These are phyloP conservation scores for Hypena proboscidalis DNA, from an alignment of 2,888 invertebrate genomes.

Conservation along the genomic window DNA sequence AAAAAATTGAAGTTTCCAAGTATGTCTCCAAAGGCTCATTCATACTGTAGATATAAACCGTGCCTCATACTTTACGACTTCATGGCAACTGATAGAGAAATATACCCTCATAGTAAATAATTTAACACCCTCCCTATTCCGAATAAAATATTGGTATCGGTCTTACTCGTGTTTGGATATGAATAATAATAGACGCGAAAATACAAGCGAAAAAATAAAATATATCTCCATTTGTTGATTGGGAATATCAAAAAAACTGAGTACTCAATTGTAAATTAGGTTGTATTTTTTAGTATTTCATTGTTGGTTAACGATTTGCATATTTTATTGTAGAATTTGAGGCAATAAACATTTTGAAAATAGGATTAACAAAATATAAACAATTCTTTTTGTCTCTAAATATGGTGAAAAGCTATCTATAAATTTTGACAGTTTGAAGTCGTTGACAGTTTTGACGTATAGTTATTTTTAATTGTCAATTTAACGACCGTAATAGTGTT, in stretches of 20 bases:
- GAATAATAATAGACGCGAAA: constrained; percentile 5
- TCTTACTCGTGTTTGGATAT: constrained; percentile 2
- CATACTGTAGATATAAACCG: neutral
- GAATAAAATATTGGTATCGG: constrained; percentile 6
- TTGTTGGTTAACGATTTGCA: neutral
- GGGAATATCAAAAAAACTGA: neutral
- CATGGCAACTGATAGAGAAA: constrained; percentile 1
- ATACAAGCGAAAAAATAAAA: too few relatives aligned
- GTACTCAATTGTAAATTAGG: neutral
- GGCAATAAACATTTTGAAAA: too few relatives aligned
- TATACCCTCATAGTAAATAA: constrained; percentile 1
- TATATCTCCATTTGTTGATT: constrained; percentile 6
- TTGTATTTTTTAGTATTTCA: neutral
- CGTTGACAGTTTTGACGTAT: too few relatives aligned
- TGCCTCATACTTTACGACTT: constrained; percentile 3
- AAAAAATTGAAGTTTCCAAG: too few relatives aligned
- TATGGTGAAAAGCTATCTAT: too few relatives aligned
- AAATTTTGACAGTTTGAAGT: too few relatives aligned
- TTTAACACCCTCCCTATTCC: neutral
- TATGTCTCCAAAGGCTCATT: too few relatives aligned
- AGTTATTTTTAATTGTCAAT: too few relatives aligned
- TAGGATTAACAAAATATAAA: too few relatives aligned
- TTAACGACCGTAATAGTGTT: too few relatives aligned
- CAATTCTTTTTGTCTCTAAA: too few relatives aligned
- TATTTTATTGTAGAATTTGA: too few relatives aligned